Percentiles rank a stretch among this genome's conserved stretches.
These are phyloP conservation scores for Bufo bufo DNA, from an alignment of 2,113 vertebrate species.

Conservation along the genomic window DNA sequence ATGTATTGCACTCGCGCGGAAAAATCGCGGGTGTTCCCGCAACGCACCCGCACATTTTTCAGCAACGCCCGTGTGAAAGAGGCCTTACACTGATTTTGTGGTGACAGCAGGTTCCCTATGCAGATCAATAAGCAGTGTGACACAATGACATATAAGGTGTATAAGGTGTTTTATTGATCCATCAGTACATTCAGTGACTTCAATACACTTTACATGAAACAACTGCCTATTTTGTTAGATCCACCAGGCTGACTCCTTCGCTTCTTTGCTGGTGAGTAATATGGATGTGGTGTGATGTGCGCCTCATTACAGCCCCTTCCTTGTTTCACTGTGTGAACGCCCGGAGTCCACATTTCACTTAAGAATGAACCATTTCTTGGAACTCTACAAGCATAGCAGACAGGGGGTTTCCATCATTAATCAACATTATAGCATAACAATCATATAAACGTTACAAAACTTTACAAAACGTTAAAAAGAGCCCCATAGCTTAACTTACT, in stretches of 20 bases:
- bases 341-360: conserved; percentile 64
- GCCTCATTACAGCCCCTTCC: not conserved
- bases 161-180: conserved; percentile 31
- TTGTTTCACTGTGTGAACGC: not conserved
- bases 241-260: not conserved
- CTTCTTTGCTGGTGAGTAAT: not conserved
- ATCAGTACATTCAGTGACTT: conserved; percentile 9
- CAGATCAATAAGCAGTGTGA: not conserved
- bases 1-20: no score
- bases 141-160: conserved; percentile 8
- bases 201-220: conserved; percentile 31
- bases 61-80: no score
- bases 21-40: no score
- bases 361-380: conserved; percentile 89
- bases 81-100: no score
- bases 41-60: no score
- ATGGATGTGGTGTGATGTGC: not conserved
- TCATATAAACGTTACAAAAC: not conserved
- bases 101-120: not conserved
- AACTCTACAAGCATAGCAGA: conserved; percentile 79
- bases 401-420: not conserved
- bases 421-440: not conserved
- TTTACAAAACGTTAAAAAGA: not conserved
- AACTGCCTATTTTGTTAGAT: not conserved
- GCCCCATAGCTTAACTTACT: no score